Evolutionary conservation across 2,888 invertebrate species (phyloP), one percentile per base, ranked within the genome.

Genomic region (Athalia circularis): DNA sequence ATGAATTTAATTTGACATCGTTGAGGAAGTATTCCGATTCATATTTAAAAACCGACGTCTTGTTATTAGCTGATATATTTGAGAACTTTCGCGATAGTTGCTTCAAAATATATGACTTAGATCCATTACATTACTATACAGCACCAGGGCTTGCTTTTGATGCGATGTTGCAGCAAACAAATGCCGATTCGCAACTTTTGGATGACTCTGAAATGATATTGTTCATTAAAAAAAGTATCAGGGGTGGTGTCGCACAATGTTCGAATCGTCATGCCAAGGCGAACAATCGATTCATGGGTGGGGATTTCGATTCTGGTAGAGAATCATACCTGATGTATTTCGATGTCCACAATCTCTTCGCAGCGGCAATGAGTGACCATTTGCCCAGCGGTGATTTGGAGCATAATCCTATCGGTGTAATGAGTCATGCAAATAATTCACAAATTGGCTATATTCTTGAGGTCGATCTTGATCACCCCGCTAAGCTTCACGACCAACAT

Each of bases 161-260:
- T 29, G 29, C 29, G 29, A 29, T 29, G 29, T 29, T 29, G 29
- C 0, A 29, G 29, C 29, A 1, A 29, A 29, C 29, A 29, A 29
- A 29, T 0, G 29, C 29, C 29, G 2, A 29, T 29, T 29, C 29
- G 29, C 29, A 29, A 29, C 29, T 29, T 29, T 29, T 29, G 29
- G 29, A 29, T 29, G 29, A 29, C 29, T 29, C 29, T 29, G 29
- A 29, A 29, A 29, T 29, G 75, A 45, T 65, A 8, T 43, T 80
- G 48, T 75, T 82, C 29, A 64, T 82, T 5, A 81, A 81, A 50
- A 48, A 54, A 45, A 81, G 80, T 3, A 82, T 82, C 8, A 43
- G 81, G 9, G 82, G 83, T 3, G 83, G 82, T 15, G 79, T 82
- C 6, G 78, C 74, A 4, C 43, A 59, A n/a, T 81, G 81, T 64